A percentile compares a stretch with the other conserved stretches of the same genome.
phyloP scores from a whole-genome alignment of 1,140 invertebrate genomes.

The Ips typographus region DNA sequence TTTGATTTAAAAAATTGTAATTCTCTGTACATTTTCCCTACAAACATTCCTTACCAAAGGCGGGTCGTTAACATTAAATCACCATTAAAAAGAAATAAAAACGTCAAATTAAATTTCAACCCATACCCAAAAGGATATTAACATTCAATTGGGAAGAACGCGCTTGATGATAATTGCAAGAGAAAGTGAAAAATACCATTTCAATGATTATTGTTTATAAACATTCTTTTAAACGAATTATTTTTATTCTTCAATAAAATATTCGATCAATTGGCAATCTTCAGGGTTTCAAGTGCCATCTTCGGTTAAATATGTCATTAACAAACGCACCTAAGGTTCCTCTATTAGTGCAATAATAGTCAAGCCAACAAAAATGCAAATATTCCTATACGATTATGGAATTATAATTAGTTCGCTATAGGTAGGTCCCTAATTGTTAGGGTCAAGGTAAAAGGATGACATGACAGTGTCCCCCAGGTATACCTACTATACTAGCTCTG shows the following conservation, averaged over 20 bases:
- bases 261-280: too few species aligned
- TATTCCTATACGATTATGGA: slow-evolving; percentile 1
- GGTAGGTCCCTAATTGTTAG: slow-evolving; percentile 3
- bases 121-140: too few species aligned
- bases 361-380: not conserved
- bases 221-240: too few species aligned
- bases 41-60: too few species aligned
- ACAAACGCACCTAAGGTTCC: not conserved
- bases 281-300: not conserved
- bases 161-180: not conserved
- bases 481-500: not conserved
- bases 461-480: not conserved
- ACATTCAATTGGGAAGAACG: too few species aligned
- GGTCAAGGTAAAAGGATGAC: slow-evolving; percentile 15
- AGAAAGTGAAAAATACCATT: not conserved
- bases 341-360: not conserved
- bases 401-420: slow-evolving; percentile 4
- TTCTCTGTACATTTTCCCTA: too few species aligned
- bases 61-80: too few species aligned
- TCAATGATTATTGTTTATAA: not conserved
- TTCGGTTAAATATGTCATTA: slow-evolving; percentile 2
- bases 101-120: too few species aligned
- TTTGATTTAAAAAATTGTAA: too few species aligned
- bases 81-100: too few species aligned
- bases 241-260: too few species aligned